Conservation (phyloP, 2,113 vertebrate species). For the Thunnus maccoyii region DNA sequence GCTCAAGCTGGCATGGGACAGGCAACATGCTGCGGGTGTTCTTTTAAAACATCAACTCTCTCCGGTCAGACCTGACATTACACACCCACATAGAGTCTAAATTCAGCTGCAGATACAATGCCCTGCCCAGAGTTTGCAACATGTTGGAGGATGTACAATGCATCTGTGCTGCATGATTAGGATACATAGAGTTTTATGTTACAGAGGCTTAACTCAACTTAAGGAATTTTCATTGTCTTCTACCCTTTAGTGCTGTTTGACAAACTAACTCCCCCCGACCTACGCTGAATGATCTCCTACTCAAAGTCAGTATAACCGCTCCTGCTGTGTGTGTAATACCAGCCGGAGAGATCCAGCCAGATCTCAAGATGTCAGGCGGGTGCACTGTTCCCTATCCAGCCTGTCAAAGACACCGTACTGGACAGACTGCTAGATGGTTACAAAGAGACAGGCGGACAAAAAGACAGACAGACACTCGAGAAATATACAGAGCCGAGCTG, state of each 20-base stretch:
- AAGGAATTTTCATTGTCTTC: neutral
- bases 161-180: neutral
- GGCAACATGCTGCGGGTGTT: conserved; percentile 43
- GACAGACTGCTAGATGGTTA: neutral
- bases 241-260: neutral
- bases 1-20: conserved; percentile 37
- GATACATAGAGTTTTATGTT: neutral
- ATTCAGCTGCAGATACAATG: conserved; percentile 24
- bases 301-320: conserved; percentile 14
- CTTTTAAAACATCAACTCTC: conserved; percentile 37
- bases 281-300: neutral
- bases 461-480: conserved; percentile 1
- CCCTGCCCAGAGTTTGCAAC: neutral
- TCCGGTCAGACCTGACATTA: conserved; percentile 37
- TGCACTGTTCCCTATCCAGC: conserved; percentile 31
- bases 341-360: conserved; percentile 30
- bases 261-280: neutral
- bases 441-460: neutral
- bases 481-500: conserved; percentile 20
- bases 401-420: conserved; percentile 32
- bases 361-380: conserved; percentile 33
- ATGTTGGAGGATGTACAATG: neutral
- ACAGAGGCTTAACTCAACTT: neutral
- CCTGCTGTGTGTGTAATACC: conserved; percentile 31
- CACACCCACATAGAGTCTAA: conserved; percentile 35